Conservation (phyloP, 2,113 vertebrate genomes). For the Salvelinus fontinalis region DNA sequence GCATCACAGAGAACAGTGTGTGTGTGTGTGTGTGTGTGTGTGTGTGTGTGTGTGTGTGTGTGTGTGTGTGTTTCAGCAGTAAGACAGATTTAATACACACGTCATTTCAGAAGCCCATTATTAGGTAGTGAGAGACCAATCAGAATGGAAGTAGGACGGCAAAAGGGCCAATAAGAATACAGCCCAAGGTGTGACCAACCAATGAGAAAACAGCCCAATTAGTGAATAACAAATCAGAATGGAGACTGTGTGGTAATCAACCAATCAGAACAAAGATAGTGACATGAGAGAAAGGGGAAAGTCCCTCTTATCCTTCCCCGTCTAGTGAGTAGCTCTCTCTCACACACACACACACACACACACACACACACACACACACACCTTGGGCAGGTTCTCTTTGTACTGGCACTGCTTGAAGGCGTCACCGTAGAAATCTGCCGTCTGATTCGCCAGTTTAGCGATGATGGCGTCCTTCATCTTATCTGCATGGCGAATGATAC, state of each 20-base stretch:
- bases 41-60: background rate
- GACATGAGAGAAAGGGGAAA: too few relatives aligned
- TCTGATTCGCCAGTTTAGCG: constrained; percentile 95
- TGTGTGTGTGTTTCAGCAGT: background rate
- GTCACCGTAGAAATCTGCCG: constrained; percentile 95
- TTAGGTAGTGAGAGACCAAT: constrained; percentile 29
- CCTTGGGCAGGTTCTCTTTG: constrained; percentile 98
- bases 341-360: too few relatives aligned
- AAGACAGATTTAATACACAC: background rate
- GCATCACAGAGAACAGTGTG: constrained; percentile 1
- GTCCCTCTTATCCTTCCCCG: too few relatives aligned
- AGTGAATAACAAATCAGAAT: constrained; percentile 31
- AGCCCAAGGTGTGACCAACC: constrained; percentile 7
- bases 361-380: constrained; percentile 41
- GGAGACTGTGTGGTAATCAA: too few relatives aligned
- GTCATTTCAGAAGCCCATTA: constrained; percentile 5
- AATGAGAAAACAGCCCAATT: constrained; percentile 41
- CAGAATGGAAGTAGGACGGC: constrained; percentile 5
- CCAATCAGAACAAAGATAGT: too few relatives aligned
- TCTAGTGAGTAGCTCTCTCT: too few relatives aligned
- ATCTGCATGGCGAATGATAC: constrained; percentile 71
- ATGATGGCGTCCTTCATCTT: constrained; percentile 98
- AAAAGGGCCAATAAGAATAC: background rate
- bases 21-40: constrained; percentile 2
- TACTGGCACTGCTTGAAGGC: constrained; percentile 98